phyloP scores from a whole-genome alignment of 2,113 vertebrate species.

The Mionectes macconnelli region DNA sequence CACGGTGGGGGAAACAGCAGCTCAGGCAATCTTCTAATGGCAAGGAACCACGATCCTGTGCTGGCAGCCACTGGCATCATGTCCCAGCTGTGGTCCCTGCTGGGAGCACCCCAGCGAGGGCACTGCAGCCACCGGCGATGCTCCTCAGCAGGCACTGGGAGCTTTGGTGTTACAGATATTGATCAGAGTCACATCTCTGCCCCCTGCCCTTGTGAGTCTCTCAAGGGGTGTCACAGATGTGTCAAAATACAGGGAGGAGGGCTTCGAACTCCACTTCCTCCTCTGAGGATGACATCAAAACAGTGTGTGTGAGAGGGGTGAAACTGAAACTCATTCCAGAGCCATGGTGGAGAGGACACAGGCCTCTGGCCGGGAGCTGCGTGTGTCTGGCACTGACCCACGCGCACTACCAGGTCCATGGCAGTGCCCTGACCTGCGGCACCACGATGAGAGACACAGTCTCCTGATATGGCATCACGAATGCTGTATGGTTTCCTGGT shows the following conservation, averaged over 20 bases:
- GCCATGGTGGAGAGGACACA: rapidly evolving
- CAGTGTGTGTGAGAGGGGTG: background rate
- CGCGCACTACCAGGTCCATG: rapidly evolving
- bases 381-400: background rate
- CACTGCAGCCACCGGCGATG: background rate
- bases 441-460: rapidly evolving
- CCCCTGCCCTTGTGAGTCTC: background rate
- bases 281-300: rapidly evolving
- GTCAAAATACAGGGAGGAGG: background rate
- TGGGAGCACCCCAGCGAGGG: background rate
- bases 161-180: background rate
- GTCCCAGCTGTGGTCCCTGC: rapidly evolving
- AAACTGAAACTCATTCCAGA: background rate
- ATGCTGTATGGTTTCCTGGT: rapidly evolving
- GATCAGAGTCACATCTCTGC: background rate
- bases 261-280: background rate
- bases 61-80: rapidly evolving
- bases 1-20: background rate
- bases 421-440: background rate
- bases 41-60: background rate
- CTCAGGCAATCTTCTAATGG: background rate
- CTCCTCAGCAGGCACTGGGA: rapidly evolving
- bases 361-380: background rate
- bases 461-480: rapidly evolving
- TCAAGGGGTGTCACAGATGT: background rate